Base-by-base conservation (phyloP, 2,113 vertebrate species). In the Cyanoramphus novaezelandiae region DNA sequence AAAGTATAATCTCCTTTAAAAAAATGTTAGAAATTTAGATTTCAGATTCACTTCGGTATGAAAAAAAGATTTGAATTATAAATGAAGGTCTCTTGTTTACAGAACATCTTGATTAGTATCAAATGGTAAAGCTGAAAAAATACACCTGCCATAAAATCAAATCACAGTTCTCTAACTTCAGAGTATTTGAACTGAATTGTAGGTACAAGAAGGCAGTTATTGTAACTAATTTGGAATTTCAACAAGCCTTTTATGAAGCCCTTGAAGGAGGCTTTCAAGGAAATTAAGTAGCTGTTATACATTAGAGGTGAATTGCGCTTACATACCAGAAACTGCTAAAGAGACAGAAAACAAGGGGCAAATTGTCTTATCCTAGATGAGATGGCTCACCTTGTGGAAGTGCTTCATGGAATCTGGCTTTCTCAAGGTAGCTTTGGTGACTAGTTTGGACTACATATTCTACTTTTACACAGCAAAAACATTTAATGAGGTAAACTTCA, bases 201-300 rank as follows among this genome's bases (percentile, higher is more conserved):
- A 67, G 69, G 18, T 68, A 86, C 31, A 76, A 49, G 60, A 84
- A 86, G 46, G 44, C 21, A 76, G 39, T 82, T 93, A 68, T 88
- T 86, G 72, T 39, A 89, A 87, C 63, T 94, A 93, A 92, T 89
- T 46, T 95, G 57, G 88, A 88, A 68, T 93, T 95, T 90, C 62
- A 87, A 86, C 23, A 84, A 75, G 69, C 47, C 17, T 37, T 94
- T 92, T 88, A 88, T 79, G 64, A 93, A 83, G 49, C 20, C 20
- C 69, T 87, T 91, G 86, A 93, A 95, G n/a, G 11, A 95, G 12
- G 59, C 57, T 84, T 91, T 94, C 69, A 89, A 90, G 82, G 64
- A 90, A 94, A 90, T 90, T 86, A 95, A 94, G 79, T 86, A 88
- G 53, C 50, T 71, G 12, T 93, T 81, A 80, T 72, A 88, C 19